Percentiles rank a stretch among this genome's conserved stretches.
phyloP scores from a whole-genome alignment of 2,888 invertebrate genomes.

The Pyrrhosoma nymphula region DNA sequence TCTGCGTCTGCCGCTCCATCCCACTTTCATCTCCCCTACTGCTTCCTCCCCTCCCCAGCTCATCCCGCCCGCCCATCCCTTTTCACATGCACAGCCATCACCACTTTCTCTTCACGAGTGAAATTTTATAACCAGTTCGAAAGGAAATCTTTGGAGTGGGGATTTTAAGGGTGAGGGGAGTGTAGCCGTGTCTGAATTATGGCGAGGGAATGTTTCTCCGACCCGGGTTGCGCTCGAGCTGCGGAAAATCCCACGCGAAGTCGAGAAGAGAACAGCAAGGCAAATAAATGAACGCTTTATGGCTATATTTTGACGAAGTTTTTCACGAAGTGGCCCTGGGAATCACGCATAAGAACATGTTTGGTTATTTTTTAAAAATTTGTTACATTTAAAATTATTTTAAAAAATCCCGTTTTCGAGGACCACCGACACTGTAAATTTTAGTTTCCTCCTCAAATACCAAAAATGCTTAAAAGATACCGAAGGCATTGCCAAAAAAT shows the following conservation, averaged over 20 bases:
- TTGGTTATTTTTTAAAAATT: too few relatives aligned
- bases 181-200: not conserved
- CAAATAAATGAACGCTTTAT: too few relatives aligned
- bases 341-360: too few relatives aligned
- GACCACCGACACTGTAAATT: too few relatives aligned
- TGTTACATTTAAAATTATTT: too few relatives aligned
- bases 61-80: not conserved
- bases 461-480: too few relatives aligned
- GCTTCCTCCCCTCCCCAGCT: not conserved
- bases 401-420: too few relatives aligned
- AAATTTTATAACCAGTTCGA: slow-evolving; percentile 28
- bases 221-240: not conserved
- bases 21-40: not conserved
- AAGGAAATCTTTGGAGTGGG: not conserved
- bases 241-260: not conserved
- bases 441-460: too few relatives aligned
- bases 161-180: not conserved
- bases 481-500: too few relatives aligned
- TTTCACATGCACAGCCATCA: not conserved
- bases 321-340: too few relatives aligned
- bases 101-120: slow-evolving; percentile 36
- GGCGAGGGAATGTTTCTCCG: not conserved
- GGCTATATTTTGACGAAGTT: too few relatives aligned
- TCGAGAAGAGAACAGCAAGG: not conserved
- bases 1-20: not conserved